Conservation (phyloP, 2,888 invertebrate species). For the Mechanitis messenoides region DNA sequence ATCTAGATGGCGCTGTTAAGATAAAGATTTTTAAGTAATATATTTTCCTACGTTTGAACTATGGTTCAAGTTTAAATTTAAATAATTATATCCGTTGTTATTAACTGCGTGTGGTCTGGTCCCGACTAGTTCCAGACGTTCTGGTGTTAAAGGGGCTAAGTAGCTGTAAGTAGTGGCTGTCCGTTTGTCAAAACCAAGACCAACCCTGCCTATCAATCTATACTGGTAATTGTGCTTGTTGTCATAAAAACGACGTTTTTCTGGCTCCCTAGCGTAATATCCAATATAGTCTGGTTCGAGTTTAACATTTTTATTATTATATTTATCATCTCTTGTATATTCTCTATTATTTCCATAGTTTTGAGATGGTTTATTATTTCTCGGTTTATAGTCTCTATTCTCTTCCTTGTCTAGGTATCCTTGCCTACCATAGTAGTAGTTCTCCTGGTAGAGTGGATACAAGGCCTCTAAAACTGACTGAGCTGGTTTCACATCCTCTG, state of each 20-base stretch:
- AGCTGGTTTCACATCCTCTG: constrained; percentile 7
- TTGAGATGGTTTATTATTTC: too few relatives aligned
- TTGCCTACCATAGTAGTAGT: too few relatives aligned
- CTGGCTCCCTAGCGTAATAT: neutral
- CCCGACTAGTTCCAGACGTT: constrained; percentile 20
- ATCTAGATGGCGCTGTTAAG: too few relatives aligned
- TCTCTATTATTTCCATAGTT: constrained; percentile 5
- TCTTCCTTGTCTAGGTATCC: neutral
- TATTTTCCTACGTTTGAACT: too few relatives aligned
- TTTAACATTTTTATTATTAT: neutral
- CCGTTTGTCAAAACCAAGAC: constrained; percentile 31
- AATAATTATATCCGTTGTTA: too few relatives aligned
- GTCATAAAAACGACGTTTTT: neutral
- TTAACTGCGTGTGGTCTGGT: too few relatives aligned
- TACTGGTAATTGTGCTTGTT: neutral
- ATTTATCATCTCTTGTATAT: neutral
- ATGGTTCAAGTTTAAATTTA: too few relatives aligned
- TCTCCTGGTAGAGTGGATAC: constrained; percentile 8
- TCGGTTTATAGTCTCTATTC: neutral
- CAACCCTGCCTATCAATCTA: constrained; percentile 27
- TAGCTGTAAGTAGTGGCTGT: constrained; percentile 23
- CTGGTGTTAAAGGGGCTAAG: constrained; percentile 24
- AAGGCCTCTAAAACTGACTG: neutral
- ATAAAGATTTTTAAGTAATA: too few relatives aligned
- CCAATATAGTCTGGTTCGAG: neutral